These are phyloP conservation scores for Sycophaga agraensis DNA, from an alignment of 1,140 invertebrate species.

Conservation along the genomic window DNA sequence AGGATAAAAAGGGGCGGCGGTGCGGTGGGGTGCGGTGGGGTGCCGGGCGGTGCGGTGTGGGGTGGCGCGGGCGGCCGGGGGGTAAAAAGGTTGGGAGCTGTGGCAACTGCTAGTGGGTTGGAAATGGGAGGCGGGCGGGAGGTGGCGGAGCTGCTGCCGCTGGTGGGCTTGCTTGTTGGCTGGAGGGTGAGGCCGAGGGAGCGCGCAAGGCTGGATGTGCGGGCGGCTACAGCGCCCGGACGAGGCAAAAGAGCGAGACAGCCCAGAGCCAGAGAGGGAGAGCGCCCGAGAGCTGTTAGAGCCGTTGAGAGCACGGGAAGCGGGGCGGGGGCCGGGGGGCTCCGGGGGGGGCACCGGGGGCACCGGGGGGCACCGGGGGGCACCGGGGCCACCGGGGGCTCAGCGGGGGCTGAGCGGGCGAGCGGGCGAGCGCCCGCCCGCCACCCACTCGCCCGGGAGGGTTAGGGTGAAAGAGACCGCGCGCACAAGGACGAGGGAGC, in stretches of 20 bases:
- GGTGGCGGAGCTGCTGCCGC: background rate
- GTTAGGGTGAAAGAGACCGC: slow-evolving; percentile 12
- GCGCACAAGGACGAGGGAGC: slow-evolving; percentile 22
- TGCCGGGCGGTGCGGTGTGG: slow-evolving; percentile 11
- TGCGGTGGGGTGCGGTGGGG: slow-evolving; percentile 13
- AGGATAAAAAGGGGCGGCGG: slow-evolving; percentile 46
- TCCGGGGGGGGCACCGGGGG: too few relatives aligned
- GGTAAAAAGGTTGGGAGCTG: slow-evolving; percentile 16
- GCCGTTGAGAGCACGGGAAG: slow-evolving; percentile 23
- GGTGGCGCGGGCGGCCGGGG: slow-evolving; percentile 17
- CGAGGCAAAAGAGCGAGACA: slow-evolving; percentile 14
- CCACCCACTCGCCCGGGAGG: too few relatives aligned
- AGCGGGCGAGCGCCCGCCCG: too few relatives aligned
- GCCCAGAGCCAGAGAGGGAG: background rate
- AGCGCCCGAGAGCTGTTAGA: background rate
- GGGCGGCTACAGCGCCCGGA: background rate
- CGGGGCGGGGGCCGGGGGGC: too few relatives aligned
- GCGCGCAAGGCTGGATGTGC: slow-evolving; percentile 8
- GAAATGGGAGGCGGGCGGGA: slow-evolving; percentile 1
- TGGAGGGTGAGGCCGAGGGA: slow-evolving; percentile 10
- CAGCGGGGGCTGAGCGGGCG: too few relatives aligned
- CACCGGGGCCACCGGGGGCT: too few relatives aligned
- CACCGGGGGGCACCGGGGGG: too few relatives aligned
- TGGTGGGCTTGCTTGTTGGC: background rate
- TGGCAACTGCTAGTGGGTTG: slow-evolving; percentile 20